phyloP scores from a whole-genome alignment of 2,888 invertebrate genomes.

The Platycheirus rosarum region DNA sequence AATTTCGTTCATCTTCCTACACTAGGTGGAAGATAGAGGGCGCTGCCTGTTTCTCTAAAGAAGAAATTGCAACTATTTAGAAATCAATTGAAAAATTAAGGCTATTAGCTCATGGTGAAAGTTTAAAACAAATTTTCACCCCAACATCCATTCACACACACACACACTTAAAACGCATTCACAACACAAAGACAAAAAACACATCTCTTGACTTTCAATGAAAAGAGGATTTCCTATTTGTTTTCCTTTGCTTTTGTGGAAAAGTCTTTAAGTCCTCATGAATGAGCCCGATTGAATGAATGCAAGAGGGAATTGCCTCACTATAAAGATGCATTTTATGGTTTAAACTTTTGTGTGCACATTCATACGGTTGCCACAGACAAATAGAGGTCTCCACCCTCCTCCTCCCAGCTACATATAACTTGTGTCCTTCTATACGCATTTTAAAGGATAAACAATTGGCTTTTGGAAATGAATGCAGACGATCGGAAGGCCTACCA shows the following conservation, averaged over 20 bases:
- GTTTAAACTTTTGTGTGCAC: constrained; percentile 49
- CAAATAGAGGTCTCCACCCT: constrained; percentile 41
- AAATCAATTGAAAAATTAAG: constrained; percentile 73
- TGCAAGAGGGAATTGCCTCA: constrained; percentile 34
- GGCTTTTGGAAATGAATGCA: constrained; percentile 6
- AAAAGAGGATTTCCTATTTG: constrained; percentile 47
- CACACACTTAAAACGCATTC: background rate
- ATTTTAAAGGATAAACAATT: constrained; percentile 22
- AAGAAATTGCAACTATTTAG: constrained; percentile 66
- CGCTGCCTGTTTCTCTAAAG: background rate
- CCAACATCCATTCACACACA: constrained; percentile 15
- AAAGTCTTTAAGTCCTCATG: constrained; percentile 49
- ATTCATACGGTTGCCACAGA: constrained; percentile 30
- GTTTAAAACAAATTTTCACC: constrained; percentile 60
- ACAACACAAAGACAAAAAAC: constrained; percentile 11
- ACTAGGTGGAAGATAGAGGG: background rate
- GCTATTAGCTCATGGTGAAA: constrained; percentile 62
- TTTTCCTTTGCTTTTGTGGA: constrained; percentile 9
- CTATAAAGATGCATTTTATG: constrained; percentile 46
- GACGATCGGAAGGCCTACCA: background rate
- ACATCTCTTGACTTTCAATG: constrained; percentile 40
- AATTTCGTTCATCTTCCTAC: constrained; percentile 44
- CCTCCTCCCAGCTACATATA: background rate
- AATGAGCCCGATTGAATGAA: constrained; percentile 51
- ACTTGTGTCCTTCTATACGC: constrained; percentile 24